Conservation (phyloP, 2,888 invertebrate species). For the Mamestra brassicae region DNA sequence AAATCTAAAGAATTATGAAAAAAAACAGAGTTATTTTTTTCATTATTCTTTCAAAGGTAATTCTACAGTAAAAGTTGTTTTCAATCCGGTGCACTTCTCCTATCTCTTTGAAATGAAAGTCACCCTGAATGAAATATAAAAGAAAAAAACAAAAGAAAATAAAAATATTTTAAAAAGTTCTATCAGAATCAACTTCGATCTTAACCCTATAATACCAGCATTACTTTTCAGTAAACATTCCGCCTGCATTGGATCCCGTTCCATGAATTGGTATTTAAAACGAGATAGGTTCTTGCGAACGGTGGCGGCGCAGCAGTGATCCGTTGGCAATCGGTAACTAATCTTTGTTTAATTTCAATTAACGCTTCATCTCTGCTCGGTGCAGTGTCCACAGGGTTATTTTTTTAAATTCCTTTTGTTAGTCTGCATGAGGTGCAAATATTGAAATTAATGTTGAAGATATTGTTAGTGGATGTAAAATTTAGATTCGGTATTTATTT, state of each 20-base stretch:
- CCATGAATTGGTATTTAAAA: conserved; percentile 70
- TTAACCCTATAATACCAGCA: conserved; percentile 42
- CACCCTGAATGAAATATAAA: neutral
- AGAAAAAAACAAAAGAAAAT: neutral
- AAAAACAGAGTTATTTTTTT: neutral
- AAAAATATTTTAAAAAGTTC: neutral
- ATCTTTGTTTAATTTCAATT: conserved; percentile 90
- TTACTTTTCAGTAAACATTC: conserved; percentile 63
- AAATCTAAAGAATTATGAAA: too few species aligned
- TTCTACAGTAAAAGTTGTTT: neutral
- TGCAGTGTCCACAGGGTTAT: conserved; percentile 58
- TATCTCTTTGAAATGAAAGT: neutral
- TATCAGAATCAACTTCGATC: conserved; percentile 13
- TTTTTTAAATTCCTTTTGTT: conserved; percentile 28
- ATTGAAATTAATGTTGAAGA: conserved; percentile 27
- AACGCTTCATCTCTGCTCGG: conserved; percentile 70
- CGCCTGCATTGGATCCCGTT: conserved; percentile 54
- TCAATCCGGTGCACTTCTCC: too few species aligned
- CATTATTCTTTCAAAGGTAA: neutral
- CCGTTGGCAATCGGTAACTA: conserved; percentile 79
- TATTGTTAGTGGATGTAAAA: neutral
- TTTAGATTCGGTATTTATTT: neutral
- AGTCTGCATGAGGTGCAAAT: conserved; percentile 23
- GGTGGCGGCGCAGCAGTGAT: conserved; percentile 72
- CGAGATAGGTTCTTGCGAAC: conserved; percentile 73